phyloP scores from a whole-genome alignment of 2,888 invertebrate genomes.

The Smittia aterrima region DNA sequence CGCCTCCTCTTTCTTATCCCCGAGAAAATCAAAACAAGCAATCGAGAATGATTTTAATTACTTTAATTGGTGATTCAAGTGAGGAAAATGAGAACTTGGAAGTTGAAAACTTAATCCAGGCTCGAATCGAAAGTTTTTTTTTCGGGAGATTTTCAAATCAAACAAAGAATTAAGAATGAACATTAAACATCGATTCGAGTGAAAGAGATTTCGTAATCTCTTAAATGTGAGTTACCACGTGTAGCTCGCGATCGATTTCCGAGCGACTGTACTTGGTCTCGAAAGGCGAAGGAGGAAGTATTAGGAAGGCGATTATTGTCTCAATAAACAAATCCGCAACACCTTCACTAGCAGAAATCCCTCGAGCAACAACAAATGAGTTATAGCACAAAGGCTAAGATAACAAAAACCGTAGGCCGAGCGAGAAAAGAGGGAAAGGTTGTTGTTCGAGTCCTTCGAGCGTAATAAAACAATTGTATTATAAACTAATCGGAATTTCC shows the following conservation, averaged over 20 bases:
- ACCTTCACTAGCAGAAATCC: neutral
- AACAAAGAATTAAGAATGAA: slow-evolving; percentile 37
- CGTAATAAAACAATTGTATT: slow-evolving; percentile 35
- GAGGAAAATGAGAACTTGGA: slow-evolving; percentile 25
- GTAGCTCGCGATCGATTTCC: neutral
- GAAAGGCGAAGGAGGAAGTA: slow-evolving; percentile 26
- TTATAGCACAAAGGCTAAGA: slow-evolving; percentile 1
- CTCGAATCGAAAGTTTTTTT: neutral
- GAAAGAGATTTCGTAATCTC: neutral
- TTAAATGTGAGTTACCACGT: neutral
- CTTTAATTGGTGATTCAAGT: slow-evolving; percentile 25
- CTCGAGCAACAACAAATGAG: slow-evolving; percentile 1
- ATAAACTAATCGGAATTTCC: slow-evolving; percentile 37
- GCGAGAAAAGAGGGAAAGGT: neutral
- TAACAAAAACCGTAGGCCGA: neutral
- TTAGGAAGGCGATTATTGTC: slow-evolving; percentile 29
- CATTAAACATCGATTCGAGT: slow-evolving; percentile 30
- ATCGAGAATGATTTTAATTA: slow-evolving; percentile 40
- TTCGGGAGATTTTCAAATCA: neutral
- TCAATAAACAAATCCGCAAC: slow-evolving; percentile 25
- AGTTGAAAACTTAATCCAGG: slow-evolving; percentile 26
- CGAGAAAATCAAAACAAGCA: slow-evolving; percentile 34
- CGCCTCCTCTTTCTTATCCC: neutral
- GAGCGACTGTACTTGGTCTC: neutral
- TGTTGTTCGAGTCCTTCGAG: neutral